Evolutionary conservation across 2,888 invertebrate species (phyloP), one percentile per base, ranked within the genome.

Genomic region (Rhabditoides inermis): DNA sequence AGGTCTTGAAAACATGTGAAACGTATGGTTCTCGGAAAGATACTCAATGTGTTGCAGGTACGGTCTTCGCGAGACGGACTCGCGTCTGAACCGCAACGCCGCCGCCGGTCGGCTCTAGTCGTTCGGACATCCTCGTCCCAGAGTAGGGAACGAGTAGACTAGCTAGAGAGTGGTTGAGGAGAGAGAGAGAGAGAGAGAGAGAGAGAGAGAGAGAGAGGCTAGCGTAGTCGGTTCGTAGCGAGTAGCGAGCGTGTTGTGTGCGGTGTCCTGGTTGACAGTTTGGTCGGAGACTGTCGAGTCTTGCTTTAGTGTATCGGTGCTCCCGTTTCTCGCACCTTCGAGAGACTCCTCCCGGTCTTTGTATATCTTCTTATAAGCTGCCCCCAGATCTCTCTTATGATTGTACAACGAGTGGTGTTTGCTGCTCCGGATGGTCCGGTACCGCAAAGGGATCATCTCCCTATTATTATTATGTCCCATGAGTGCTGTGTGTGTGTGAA

Each of bases 41-140:
- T n/a, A n/a, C n/a, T n/a, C n/a, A n/a, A n/a, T n/a, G n/a, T n/a
- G n/a, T n/a, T n/a, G n/a, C 37, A 50, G 44, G 45, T 50, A 50
- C 45, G 50, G 50, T 22, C 45, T 50, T 2, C 50, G 50, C 7
- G 50, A 50, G 36, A 50, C 50, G 22, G 50, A 50, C 30, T 50
- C 50, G 27, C 50, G 50, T n/a, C 50, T 50, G 10, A 50, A 45
- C 12, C 50, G 50, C 18, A n/a, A n/a, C n/a, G n/a, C n/a, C n/a
- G n/a, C n/a, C n/a, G n/a, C n/a, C n/a, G n/a, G n/a, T n/a, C n/a
- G n/a, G n/a, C n/a, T n/a, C n/a, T n/a, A n/a, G n/a, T n/a, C n/a
- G n/a, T n/a, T n/a, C n/a, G n/a, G n/a, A n/a, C n/a, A n/a, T n/a
- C n/a, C n/a, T n/a, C n/a, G n/a, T n/a, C n/a, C n/a, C 18, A 28